Conservation (phyloP, 2,113 vertebrate species). For the Arothron firmamentum region DNA sequence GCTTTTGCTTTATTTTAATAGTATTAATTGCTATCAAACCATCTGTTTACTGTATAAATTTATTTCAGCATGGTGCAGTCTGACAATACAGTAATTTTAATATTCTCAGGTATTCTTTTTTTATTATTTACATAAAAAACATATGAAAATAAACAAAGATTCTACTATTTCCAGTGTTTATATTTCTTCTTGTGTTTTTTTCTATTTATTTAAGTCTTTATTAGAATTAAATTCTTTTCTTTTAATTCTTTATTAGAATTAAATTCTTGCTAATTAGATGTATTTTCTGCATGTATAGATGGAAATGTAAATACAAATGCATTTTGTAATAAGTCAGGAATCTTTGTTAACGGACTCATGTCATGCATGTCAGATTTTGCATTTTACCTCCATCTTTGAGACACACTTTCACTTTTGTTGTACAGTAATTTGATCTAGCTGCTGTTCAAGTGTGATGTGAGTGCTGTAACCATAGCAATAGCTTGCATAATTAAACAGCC, state of each 20-base stretch:
- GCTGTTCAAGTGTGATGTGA: constrained; percentile 30
- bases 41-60: constrained; percentile 25
- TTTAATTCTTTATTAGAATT: background rate
- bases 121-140: background rate
- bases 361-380: constrained; percentile 27
- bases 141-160: constrained; percentile 39
- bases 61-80: constrained; percentile 29
- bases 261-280: no score
- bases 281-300: background rate
- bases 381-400: constrained; percentile 25
- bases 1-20: constrained; percentile 8
- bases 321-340: background rate
- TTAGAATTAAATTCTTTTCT: background rate
- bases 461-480: constrained; percentile 53
- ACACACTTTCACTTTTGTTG: constrained; percentile 40
- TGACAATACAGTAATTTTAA: constrained; percentile 35
- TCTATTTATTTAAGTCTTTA: background rate
- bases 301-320: background rate
- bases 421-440: constrained; percentile 51
- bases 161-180: constrained; percentile 5
- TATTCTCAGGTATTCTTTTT: constrained; percentile 52
- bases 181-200: background rate
- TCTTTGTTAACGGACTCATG: background rate
- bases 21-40: constrained; percentile 16
- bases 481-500: constrained; percentile 60